Base-by-base conservation (phyloP, 2,888 invertebrate genomes). In the Actias luna region DNA sequence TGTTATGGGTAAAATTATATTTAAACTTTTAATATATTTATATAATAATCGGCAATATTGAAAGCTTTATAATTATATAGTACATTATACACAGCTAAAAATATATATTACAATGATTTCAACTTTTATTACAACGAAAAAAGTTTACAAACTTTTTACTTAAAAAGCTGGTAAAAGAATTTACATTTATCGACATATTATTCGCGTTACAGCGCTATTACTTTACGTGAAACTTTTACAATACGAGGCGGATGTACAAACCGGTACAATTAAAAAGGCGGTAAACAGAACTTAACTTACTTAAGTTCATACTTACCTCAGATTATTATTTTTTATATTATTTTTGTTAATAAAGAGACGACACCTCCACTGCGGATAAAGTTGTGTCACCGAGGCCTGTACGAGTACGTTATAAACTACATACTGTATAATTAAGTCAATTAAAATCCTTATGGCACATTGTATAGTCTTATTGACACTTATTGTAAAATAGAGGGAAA, bases 261-360 rank as follows among this genome's bases (percentile, higher is more conserved):
- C 74, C 73, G 69, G 75, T 76, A 67, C 63, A 64, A 64, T 68
- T 64, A 65, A 70, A 69, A 63, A 67, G n/a, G n/a, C 63, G 62
- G 22, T 25, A 31, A 22, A 25, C 50, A 61, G n/a, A n/a, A 61
- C 46, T 22, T 46, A 46, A n/a, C n/a, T n/a, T n/a, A n/a, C n/a
- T n/a, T n/a, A n/a, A n/a, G n/a, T n/a, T n/a, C 22, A 22, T 3
- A 46, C 46, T 35, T 63, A 65, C 58, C 50, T 59, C 50, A 55
- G 58, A 64, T 63, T 64, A 64, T 58, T 29, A 55, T 7, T 55
- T 5, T 29, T n/a, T n/a, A n/a, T n/a, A n/a, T n/a, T n/a, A n/a
- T n/a, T n/a, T n/a, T n/a, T n/a, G n/a, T n/a, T n/a, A n/a, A n/a
- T n/a, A n/a, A n/a, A n/a, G n/a, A n/a, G n/a, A n/a, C n/a, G n/a